Base-by-base conservation (phyloP, 2,888 invertebrate genomes). In the Apantesis nais region DNA sequence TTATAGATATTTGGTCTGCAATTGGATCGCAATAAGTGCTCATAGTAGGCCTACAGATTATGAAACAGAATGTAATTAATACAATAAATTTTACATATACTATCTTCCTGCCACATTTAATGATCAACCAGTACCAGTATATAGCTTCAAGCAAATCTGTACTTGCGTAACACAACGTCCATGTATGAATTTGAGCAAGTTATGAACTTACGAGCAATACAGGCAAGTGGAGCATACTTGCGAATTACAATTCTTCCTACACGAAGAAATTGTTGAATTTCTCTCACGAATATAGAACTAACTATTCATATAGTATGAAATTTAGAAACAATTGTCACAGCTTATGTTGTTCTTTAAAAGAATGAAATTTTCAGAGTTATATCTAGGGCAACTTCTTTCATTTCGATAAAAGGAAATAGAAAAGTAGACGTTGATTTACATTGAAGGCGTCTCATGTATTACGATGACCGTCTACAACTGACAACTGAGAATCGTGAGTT, bases 231-330 rank as follows among this genome's bases (percentile, higher is more conserved):
- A 31, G 67, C 75, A 75, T 82, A 76, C 79, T 83, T 75, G 63
- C 44, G 74, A 80, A 79, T 83, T 83, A 77, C 77, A 80, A 77
- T 67, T 76, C 77, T 72, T 70, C 68, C 55, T 25, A 66, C 52
- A 55, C 70, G 60, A 63, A 58, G 67, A 70, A 77, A 37, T 65
- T 71, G 78, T 76, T 73, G 71, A 72, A 75, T 76, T 75, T 75
- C 65, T 70, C 34, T 70, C 76, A 31, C 68, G 66, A 70, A 75
- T 66, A 66, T 66, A 63, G 61, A 62, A 39, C 70, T 48, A 65
- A 73, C n/a, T n/a, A n/a, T n/a, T n/a, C n/a, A n/a, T n/a, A n/a
- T n/a, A n/a, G n/a, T n/a, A n/a, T n/a, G n/a, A n/a, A n/a, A n/a
- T n/a, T n/a, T n/a, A n/a, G n/a, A n/a, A n/a, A n/a, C n/a, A n/a